Evolutionary conservation across 2,113 vertebrate genomes (phyloP), one percentile per base, ranked within the genome.

Genomic region (Narcine bancroftii): DNA sequence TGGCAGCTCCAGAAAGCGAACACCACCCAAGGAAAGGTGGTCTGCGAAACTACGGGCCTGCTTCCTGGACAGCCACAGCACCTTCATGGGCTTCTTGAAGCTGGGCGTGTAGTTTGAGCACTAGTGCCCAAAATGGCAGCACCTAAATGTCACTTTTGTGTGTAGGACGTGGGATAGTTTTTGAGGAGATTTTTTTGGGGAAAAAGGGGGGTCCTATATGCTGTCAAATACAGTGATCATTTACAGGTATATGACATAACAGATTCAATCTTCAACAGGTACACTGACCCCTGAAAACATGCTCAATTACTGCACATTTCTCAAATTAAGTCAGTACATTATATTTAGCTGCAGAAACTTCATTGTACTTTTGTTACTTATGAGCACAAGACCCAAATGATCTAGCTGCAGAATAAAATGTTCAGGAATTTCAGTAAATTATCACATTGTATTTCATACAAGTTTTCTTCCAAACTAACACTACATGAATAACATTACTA

Each of bases 221-320:
- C n/a, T n/a, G n/a, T n/a, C n/a, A n/a, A n/a, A n/a, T 69, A 26
- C 0, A 69, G 24, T 26, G 77, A n/a, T 26, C 11, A 56, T 53
- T 65, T 45, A 21, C 4, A 4, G 45, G 21, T 53, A 83, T 83
- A 53, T 53, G 24, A 33, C 47, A 45, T 11, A 21, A 83, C 26
- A 50, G 24, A 47, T 69, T 69, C 26, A 63, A 39, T 10, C 63
- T 0, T 69, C 4, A 47, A 2, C 76, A 91, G 60, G 47, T 47
- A 91, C 65, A 69, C 56, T 66, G 39, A 69, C 65, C 71, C 65
- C 63, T 91, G 89, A 91, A 69, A 91, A 91, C 89, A 91, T 69
- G 39, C 60, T 65, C 26, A 60, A 65, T 71, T 47, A 91, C 63
- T 47, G 36, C 6, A 89, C n/a, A 89, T 36, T 39, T 65, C 50